phyloP scores from a whole-genome alignment of 37 sponge, comb jelly and placozoan species.

The Hormiphora californensis region DNA sequence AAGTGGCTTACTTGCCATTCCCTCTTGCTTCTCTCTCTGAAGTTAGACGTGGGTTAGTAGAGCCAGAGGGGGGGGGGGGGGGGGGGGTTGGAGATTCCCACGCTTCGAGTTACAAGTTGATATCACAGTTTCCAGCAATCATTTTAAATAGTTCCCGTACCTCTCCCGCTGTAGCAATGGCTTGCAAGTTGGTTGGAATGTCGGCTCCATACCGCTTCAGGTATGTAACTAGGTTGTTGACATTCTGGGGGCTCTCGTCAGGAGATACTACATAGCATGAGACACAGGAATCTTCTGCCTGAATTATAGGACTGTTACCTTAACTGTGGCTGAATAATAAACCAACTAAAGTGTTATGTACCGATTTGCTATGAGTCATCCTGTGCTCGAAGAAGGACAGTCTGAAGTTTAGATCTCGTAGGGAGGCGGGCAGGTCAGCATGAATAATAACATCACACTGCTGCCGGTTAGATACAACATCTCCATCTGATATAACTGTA shows the following conservation, averaged over 20 bases:
- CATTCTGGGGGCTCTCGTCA: conserved; percentile 3
- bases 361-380: too few species aligned
- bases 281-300: conserved; percentile 16
- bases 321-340: too few species aligned
- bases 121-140: too few species aligned
- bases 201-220: not conserved
- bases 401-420: conserved; percentile 8
- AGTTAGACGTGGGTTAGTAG: not conserved
- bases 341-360: too few species aligned
- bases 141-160: too few species aligned
- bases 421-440: not conserved
- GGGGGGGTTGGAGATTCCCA: too few species aligned
- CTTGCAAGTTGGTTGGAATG: not conserved
- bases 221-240: conserved; percentile 28
- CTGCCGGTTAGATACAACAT: too few species aligned
- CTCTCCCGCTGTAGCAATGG: not conserved
- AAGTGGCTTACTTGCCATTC: not conserved
- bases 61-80: too few species aligned
- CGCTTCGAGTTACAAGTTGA: too few species aligned
- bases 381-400: conserved; percentile 48
- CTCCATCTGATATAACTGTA: too few species aligned
- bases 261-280: not conserved
- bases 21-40: not conserved
- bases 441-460: conserved; percentile 22
- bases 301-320: not conserved